Conservation (phyloP, 2,888 invertebrate genomes). For the Bellardia pandia region DNA sequence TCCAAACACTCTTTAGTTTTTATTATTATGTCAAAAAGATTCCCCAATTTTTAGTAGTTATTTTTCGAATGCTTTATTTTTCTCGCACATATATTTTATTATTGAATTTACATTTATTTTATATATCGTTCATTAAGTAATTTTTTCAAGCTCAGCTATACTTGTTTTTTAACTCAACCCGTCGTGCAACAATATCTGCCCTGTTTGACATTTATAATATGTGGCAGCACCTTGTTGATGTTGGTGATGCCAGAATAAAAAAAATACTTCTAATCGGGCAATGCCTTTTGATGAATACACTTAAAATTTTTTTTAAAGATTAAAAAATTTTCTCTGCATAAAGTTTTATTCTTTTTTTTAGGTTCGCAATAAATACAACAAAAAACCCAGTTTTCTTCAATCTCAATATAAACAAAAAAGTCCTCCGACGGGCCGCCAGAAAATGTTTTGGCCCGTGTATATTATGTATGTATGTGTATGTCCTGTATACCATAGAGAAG, state of each 20-base stretch:
- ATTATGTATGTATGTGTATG: too few relatives aligned
- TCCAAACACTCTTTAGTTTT: slow-evolving; percentile 2
- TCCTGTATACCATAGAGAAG: too few relatives aligned
- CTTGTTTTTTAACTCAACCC: slow-evolving; percentile 44
- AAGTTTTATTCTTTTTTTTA: too few relatives aligned
- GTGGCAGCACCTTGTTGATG: neutral
- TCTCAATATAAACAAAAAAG: too few relatives aligned
- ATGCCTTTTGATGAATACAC: neutral
- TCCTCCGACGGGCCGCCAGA: too few relatives aligned
- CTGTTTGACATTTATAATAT: neutral
- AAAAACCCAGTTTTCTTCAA: too few relatives aligned
- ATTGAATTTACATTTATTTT: slow-evolving; percentile 36
- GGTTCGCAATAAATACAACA: too few relatives aligned
- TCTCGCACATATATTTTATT: slow-evolving; percentile 13
- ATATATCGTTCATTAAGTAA: slow-evolving; percentile 12
- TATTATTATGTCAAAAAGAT: slow-evolving; percentile 12
- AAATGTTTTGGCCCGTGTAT: too few relatives aligned
- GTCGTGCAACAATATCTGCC: slow-evolving; percentile 6
- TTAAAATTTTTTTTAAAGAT: too few relatives aligned
- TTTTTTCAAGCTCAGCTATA: slow-evolving; percentile 22
- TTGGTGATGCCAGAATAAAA: neutral
- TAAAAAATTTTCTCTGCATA: too few relatives aligned
- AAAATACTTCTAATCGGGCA: neutral
- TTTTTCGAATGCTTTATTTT: neutral
- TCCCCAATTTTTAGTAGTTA: neutral